Percentiles rank a stretch among this genome's conserved stretches.
phyloP scores from a whole-genome alignment of 1,140 invertebrate genomes.

The Aplysia californica region DNA sequence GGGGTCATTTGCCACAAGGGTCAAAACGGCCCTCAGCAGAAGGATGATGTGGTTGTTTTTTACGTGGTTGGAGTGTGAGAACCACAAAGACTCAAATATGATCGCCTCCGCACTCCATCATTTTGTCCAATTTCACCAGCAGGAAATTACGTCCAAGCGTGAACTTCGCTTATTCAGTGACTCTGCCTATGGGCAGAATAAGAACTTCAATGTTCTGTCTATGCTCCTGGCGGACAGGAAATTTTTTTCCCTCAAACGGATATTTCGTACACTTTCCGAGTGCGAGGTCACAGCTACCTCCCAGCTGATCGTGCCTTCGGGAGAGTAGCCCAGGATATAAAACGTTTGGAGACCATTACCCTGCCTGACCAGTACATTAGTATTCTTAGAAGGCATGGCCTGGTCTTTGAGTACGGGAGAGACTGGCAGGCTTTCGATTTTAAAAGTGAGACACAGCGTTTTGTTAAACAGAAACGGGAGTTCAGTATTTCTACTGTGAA shows the following conservation, averaged over 20 bases:
- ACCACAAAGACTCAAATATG: constrained; percentile 28
- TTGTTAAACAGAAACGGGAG: neutral
- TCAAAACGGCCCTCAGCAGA: neutral
- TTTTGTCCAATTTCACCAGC: too few relatives aligned
- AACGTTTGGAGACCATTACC: constrained; percentile 67
- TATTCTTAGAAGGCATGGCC: neutral
- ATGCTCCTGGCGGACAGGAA: too few relatives aligned
- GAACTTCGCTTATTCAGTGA: neutral
- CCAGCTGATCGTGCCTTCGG: constrained; percentile 58
- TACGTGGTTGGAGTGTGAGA: constrained; percentile 20
- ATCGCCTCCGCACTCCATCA: constrained; percentile 24
- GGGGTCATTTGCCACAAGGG: constrained; percentile 18
- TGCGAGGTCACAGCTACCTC: constrained; percentile 57
- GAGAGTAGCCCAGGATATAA: constrained; percentile 42
- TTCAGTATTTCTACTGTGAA: neutral
- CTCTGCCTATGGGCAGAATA: too few relatives aligned
- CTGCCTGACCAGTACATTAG: constrained; percentile 6
- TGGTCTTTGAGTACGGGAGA: neutral
- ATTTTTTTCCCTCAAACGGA: too few relatives aligned
- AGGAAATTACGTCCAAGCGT: too few relatives aligned
- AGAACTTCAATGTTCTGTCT: too few relatives aligned
- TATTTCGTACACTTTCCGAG: constrained; percentile 46
- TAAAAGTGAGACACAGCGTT: neutral
- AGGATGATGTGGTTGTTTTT: constrained; percentile 9
- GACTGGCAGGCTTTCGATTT: constrained; percentile 3